phyloP scores from a whole-genome alignment of 2,797 vertebrate genomes.

The Anguilla anguilla region DNA sequence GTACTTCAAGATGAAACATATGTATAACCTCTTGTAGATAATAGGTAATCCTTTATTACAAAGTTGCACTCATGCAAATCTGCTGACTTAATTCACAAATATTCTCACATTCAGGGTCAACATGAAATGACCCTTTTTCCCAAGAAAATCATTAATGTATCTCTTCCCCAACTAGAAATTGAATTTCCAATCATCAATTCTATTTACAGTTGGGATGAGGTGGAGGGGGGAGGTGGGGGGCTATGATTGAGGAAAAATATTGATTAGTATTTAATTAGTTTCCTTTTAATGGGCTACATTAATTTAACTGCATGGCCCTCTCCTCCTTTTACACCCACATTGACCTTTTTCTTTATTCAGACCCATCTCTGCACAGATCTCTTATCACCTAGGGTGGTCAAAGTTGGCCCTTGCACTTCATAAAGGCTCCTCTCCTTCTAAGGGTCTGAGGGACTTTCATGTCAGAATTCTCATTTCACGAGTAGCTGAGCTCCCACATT shows the following conservation, averaged over 20 bases:
- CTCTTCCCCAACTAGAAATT: constrained; percentile 33
- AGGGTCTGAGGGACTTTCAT: constrained; percentile 18
- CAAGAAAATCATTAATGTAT: constrained; percentile 39
- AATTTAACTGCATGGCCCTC: constrained; percentile 8
- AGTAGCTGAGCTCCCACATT: constrained; percentile 34
- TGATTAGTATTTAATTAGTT: constrained; percentile 37
- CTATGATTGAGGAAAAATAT: constrained; percentile 27
- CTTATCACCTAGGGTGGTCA: background rate
- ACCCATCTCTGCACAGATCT: constrained; percentile 3
- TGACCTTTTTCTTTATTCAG: background rate
- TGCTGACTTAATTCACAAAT: background rate
- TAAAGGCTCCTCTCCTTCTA: background rate
- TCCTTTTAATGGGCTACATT: constrained; percentile 23
- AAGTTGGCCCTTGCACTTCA: background rate
- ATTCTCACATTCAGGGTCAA: constrained; percentile 20
- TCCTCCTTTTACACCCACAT: background rate
- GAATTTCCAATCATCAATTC: constrained; percentile 32
- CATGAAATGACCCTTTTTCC: constrained; percentile 36
- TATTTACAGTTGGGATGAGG: background rate
- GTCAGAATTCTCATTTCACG: constrained; percentile 31
- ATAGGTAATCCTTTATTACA: background rate
- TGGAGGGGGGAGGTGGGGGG: no score
- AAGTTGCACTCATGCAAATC: background rate
- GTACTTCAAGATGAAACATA: background rate
- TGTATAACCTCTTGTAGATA: background rate